A percentile compares a stretch with the other conserved stretches of the same genome.
These are phyloP conservation scores for Psilanteris sp. DNA, from an alignment of 1,140 invertebrate genomes.

Conservation along the genomic window DNA sequence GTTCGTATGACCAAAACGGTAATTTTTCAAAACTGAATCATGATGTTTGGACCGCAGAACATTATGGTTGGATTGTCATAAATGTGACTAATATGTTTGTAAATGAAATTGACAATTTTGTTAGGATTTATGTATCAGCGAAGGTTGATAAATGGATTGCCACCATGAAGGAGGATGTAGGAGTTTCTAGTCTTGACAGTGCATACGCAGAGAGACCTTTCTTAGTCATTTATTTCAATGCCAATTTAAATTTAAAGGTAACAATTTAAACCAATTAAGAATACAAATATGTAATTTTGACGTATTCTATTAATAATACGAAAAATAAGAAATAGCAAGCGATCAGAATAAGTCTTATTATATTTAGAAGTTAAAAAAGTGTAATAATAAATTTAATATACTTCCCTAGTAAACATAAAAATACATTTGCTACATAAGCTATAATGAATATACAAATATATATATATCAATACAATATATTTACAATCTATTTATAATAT, in stretches of 20 bases:
- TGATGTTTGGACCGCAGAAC: slow-evolving; percentile 75
- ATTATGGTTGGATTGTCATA: slow-evolving; percentile 87
- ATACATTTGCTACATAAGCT: no score
- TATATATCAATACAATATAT: no score
- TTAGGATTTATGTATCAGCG: slow-evolving; percentile 88
- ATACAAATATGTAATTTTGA: no score
- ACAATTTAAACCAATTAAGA: no score
- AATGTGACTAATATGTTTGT: slow-evolving; percentile 87
- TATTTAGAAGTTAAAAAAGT: no score
- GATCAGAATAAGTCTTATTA: no score
- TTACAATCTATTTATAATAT: no score
- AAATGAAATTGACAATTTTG: slow-evolving; percentile 85
- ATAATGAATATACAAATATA: no score
- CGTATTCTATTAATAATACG: no score
- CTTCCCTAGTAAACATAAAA: no score
- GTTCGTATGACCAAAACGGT: slow-evolving; percentile 38
- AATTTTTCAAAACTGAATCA: slow-evolving; percentile 6
- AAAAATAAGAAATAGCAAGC: no score
- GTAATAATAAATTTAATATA: no score
- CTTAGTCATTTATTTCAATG: slow-evolving; percentile 89
- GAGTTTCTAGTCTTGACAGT: slow-evolving; percentile 85
- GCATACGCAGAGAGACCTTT: slow-evolving; percentile 90
- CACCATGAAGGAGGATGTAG: slow-evolving; percentile 87
- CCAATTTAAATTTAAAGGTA: slow-evolving; percentile 35
- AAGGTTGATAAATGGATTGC: slow-evolving; percentile 81